Conservation (phyloP, 2,797 vertebrate genomes). For the Philypnodon macrostomus region DNA sequence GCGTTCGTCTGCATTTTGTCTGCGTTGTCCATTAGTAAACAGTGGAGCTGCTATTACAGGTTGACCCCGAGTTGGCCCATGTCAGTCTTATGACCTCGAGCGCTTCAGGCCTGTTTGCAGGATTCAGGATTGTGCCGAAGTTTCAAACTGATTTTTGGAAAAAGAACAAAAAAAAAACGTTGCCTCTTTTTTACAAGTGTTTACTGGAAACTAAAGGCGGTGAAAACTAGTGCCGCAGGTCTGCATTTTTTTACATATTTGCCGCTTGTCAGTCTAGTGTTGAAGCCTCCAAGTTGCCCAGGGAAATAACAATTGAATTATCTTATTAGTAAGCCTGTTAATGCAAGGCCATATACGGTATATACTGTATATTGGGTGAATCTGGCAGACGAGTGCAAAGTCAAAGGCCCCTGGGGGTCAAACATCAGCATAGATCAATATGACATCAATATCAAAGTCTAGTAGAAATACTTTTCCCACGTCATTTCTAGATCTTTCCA, state of each 20-base stretch:
- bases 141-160: neutral
- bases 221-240: constrained; percentile 23
- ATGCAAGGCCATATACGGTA: too few relatives aligned
- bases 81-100: constrained; percentile 54
- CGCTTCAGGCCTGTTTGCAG: constrained; percentile 29
- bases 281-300: constrained; percentile 19
- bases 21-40: constrained; percentile 57
- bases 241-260: constrained; percentile 7
- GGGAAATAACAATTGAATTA: neutral
- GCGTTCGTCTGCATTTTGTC: constrained; percentile 42
- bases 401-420: too few relatives aligned
- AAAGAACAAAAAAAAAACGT: too few relatives aligned
- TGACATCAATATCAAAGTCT: too few relatives aligned
- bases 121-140: constrained; percentile 20
- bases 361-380: too few relatives aligned
- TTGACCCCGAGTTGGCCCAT: constrained; percentile 67
- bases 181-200: constrained; percentile 16
- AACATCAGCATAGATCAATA: too few relatives aligned
- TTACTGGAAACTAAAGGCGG: constrained; percentile 18
- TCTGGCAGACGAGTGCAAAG: too few relatives aligned
- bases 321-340: too few relatives aligned
- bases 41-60: constrained; percentile 42
- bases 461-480: too few relatives aligned
- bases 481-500: too few relatives aligned
- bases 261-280: constrained; percentile 17